Base-by-base conservation (phyloP, 2,113 vertebrate species). In the Eurypyga helias region DNA sequence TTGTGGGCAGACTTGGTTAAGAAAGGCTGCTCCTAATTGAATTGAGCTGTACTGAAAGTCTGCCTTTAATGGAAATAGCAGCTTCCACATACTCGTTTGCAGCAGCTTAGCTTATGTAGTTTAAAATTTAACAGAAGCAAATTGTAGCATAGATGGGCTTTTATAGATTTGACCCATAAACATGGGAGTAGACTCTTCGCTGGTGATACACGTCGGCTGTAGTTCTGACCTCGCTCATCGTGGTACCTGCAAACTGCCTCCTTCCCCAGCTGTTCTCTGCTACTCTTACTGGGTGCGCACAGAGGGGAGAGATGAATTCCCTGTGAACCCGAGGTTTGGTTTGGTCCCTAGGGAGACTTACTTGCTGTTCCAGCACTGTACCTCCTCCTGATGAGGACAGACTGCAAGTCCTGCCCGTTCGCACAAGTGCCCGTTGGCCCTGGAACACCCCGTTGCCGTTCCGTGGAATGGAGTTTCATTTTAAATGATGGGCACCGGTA, bases 91-190 rank as follows among this genome's bases (percentile, higher is more conserved):
- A 52, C 20, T 89, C 88, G 33, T 76, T 94, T 80, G 48, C 67
- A 80, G 57, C 34, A 76, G 51, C 91, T 89, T 64, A 83, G 21
- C 52, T 57, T 80, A 76, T 18, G 51, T 34, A 54, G 65, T 85
- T 92, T 84, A 87, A 94, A 89, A 73, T 83, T 60, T 84, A 87
- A 61, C 51, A 75, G 73, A 75, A 38, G 66, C 34, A 95, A 88
- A 79, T 92, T 45, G 36, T 11, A 60, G 34, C 38, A 38, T 86
- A 86, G 83, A 43, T 88, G 38, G 48, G 36, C 61, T 85, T 71
- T 71, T 85, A 90, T n/a, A 73, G 69, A 54, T 87, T 33, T 84
- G 73, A 89, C 41, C 69, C 62, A 36, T 45, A 58, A 87, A 70
- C 17, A 34, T 4, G 20, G 36, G 46, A 84, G 31, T 24, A 60